Evolutionary conservation across 2,888 invertebrate genomes (phyloP).

Genomic region (Phortica magna): DNA sequence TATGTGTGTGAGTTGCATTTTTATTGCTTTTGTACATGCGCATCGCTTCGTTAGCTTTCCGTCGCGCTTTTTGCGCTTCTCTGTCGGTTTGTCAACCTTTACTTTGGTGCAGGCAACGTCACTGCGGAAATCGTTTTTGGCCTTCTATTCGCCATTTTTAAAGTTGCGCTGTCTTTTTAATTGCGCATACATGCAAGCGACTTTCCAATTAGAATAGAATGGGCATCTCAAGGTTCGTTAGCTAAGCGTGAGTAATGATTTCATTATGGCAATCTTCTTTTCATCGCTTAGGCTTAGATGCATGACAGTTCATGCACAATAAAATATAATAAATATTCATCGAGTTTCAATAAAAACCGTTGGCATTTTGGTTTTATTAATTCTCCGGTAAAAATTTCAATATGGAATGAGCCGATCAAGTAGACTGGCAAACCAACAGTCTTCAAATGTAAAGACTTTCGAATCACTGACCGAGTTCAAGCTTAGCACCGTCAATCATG

Average conservation of each 20-base stretch:
- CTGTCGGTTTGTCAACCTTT: slow-evolving; percentile 61
- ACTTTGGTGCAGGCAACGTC: slow-evolving; percentile 28
- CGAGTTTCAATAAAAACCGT: no score
- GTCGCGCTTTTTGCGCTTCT: slow-evolving; percentile 41
- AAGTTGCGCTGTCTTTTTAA: slow-evolving; percentile 36
- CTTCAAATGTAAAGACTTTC: slow-evolving; percentile 55
- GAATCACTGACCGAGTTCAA: slow-evolving; percentile 49
- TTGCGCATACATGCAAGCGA: slow-evolving; percentile 53
- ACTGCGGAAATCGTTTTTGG: slow-evolving; percentile 61
- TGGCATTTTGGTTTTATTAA: not conserved
- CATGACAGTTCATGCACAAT: no score
- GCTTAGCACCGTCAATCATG: slow-evolving; percentile 21
- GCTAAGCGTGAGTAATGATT: slow-evolving; percentile 22
- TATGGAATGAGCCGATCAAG: slow-evolving; percentile 52
- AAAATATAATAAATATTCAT: no score
- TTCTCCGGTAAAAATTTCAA: slow-evolving; percentile 52
- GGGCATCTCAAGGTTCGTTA: slow-evolving; percentile 51
- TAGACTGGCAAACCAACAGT: slow-evolving; percentile 19
- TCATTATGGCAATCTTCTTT: not conserved
- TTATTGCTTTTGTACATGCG: slow-evolving; percentile 42
- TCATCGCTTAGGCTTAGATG: not conserved
- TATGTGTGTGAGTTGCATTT: slow-evolving; percentile 2
- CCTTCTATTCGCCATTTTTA: slow-evolving; percentile 58
- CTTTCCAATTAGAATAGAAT: slow-evolving; percentile 65
- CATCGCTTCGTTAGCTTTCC: slow-evolving; percentile 49